These are phyloP conservation scores for Manis javanica DNA, from an alignment of 2,797 vertebrate genomes.

Conservation along the genomic window DNA sequence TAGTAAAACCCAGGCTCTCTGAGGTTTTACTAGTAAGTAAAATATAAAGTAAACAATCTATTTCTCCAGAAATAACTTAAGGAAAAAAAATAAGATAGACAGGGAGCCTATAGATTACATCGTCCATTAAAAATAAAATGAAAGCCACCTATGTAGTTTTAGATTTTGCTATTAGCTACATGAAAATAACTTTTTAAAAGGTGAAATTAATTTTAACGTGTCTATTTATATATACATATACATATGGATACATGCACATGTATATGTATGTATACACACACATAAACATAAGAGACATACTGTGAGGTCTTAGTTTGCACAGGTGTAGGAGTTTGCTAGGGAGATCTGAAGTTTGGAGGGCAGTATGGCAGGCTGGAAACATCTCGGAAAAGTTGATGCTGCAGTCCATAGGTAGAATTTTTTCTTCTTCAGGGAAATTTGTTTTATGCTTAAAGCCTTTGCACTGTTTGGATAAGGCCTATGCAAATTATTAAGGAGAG, in stretches of 20 bases:
- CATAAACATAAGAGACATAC: not conserved
- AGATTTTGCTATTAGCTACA: not conserved
- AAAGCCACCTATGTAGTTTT: not conserved
- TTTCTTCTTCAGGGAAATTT: not conserved
- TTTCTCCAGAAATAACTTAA: not conserved
- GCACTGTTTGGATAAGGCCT: not conserved
- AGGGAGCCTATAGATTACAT: not conserved
- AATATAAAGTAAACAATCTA: not conserved
- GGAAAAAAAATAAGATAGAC: not conserved
- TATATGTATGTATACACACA: not conserved
- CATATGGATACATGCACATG: not conserved
- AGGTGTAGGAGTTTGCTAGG: not conserved
- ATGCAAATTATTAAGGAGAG: not conserved
- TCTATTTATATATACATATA: not conserved
- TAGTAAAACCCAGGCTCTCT: not conserved
- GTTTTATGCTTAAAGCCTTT: not conserved
- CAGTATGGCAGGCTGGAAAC: not conserved
- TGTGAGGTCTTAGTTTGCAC: not conserved
- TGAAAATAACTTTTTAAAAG: not conserved
- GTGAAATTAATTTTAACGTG: not conserved
- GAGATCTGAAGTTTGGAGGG: not conserved
- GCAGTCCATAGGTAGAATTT: not conserved
- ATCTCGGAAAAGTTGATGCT: not conserved
- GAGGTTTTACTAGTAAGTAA: not conserved
- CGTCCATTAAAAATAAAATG: not conserved